Evolutionary conservation across 2,113 vertebrate species (phyloP), one percentile per base, ranked within the genome.

Genomic region (Ia io): DNA sequence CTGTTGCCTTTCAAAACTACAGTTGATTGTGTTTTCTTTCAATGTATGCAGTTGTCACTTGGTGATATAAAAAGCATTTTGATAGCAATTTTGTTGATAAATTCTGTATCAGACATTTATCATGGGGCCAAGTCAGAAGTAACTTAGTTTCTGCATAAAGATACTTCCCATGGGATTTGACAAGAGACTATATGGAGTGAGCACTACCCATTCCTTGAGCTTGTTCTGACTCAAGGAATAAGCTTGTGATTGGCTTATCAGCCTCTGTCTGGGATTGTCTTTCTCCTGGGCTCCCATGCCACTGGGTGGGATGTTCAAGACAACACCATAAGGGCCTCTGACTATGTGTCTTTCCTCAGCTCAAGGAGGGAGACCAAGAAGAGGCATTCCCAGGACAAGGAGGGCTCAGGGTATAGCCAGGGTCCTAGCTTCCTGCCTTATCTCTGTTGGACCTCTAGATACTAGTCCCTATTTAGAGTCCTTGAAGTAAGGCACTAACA

Each of bases 51-150:
- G 9, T 85, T 67, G 94, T 84, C 32, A 70, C 78, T 40, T 96
- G 96, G 87, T 28, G 56, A 92, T 84, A 92, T 95, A 88, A 96
- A 76, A 91, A 61, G 79, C 90, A 77, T 94, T 97, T 97, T 85
- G 93, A 90, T 80, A 96, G 69, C 69, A 92, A 92, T 94, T 90
- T 96, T 93, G 87, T 95, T 96, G 96, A 94, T 0, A 0, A 51
- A 80, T 94, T 97, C 96, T 97, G 53, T 61, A 96, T 95, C 47
- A 67, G 71, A 91, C 84, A 42, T 93, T 96, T 97, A 94, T 79
- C 85, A 74, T 1, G 0, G 95, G 9, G 51, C 35, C 96, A 96
- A 96, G 83, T 47, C 53, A 95, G 71, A 94, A 71, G 14, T 56
- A 63, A 44, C 2, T 47, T 28, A 30, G 8, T 25, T 85, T 8